Conservation (phyloP, 2,888 invertebrate species). For the Ophion costatus region DNA sequence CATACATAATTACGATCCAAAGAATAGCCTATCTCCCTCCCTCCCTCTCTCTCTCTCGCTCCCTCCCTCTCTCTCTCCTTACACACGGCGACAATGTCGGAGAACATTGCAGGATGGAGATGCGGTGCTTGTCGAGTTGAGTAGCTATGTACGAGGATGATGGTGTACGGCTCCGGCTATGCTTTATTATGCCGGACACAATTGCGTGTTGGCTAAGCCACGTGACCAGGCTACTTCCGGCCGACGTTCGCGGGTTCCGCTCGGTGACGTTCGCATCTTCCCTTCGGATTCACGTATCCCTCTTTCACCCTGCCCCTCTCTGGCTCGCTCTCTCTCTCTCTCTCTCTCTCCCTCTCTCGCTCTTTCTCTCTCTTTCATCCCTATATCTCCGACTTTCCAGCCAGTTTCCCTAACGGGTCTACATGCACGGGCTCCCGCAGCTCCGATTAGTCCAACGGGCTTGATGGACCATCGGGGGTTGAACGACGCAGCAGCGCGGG, state of each 20-base stretch:
- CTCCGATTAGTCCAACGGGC: constrained; percentile 51
- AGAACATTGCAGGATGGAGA: constrained; percentile 22
- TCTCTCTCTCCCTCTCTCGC: no score
- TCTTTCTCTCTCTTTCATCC: no score
- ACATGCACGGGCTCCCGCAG: constrained; percentile 14
- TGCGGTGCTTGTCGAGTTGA: constrained; percentile 21
- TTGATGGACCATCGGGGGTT: constrained; percentile 56
- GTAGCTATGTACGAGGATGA: constrained; percentile 10
- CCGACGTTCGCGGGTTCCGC: constrained; percentile 82
- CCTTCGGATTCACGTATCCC: constrained; percentile 70
- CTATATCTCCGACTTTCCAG: constrained; percentile 1
- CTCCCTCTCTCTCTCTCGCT: no score
- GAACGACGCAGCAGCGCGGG: constrained; percentile 59
- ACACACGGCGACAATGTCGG: constrained; percentile 29
- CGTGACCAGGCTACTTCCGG: constrained; percentile 83
- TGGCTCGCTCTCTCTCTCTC: constrained; percentile 23
- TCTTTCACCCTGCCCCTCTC: constrained; percentile 50
- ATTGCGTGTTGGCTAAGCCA: constrained; percentile 83
- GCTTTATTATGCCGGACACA: constrained; percentile 83
- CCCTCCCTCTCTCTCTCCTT: neutral
- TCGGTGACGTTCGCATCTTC: constrained; percentile 79
- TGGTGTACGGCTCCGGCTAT: constrained; percentile 68
- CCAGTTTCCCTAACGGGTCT: constrained; percentile 33
- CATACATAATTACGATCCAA: constrained; percentile 13
- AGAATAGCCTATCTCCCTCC: constrained; percentile 20